Conservation (phyloP, 2,797 vertebrate genomes). For the Rhinatrema bivittatum region DNA sequence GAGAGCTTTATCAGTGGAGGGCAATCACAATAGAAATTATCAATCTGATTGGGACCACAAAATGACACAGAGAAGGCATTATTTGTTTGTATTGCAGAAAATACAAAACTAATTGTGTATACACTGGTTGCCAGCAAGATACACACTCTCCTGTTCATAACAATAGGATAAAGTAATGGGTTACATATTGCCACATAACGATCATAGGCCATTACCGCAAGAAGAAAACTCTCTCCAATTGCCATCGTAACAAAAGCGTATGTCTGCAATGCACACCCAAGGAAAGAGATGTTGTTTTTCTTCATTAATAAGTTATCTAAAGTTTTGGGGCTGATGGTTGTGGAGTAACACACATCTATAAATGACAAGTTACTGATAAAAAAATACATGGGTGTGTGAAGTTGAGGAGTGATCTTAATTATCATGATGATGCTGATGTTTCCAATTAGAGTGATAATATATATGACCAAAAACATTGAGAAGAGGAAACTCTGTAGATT, state of each 20-base stretch:
- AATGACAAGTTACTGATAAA: neutral
- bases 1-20: no score
- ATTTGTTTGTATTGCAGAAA: neutral
- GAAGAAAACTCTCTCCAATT: slow-evolving; percentile 1
- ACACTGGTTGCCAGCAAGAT: neutral
- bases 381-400: no score
- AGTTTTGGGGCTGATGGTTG: slow-evolving; percentile 1
- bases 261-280: no score
- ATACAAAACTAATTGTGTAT: neutral
- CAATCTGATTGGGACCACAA: no score
- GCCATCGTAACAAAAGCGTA: slow-evolving; percentile 1
- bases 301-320: neutral
- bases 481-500: slow-evolving; percentile 6
- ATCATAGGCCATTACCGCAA: slow-evolving; percentile 6
- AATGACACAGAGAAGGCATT: neutral
- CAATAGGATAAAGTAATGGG: neutral
- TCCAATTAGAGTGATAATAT: no score
- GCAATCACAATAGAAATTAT: no score
- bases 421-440: no score
- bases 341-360: slow-evolving; percentile 2
- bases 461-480: no score
- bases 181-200: slow-evolving; percentile 4
- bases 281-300: neutral
- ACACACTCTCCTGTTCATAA: neutral
- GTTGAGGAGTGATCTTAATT: no score